Percentiles rank a stretch among this genome's conserved stretches.
Conservation (phyloP, 2,888 invertebrate genomes). For the Macrosoma leucophasiata region DNA sequence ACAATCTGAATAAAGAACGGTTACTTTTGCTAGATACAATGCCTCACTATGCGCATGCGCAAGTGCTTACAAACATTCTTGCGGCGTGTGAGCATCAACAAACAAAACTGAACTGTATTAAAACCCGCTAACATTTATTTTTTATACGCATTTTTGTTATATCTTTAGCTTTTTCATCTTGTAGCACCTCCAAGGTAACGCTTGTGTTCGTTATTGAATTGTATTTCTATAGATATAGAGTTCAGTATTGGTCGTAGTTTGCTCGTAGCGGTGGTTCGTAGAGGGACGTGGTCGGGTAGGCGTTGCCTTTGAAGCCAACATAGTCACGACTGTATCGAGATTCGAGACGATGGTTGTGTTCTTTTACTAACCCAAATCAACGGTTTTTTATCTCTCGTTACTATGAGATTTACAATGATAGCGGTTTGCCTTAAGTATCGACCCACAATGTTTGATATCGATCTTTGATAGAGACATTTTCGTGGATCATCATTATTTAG, state of each 20-base stretch:
- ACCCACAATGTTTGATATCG: too few species aligned
- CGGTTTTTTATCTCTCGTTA: constrained; percentile 35
- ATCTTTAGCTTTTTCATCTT: constrained; percentile 6
- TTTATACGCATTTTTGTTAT: too few species aligned
- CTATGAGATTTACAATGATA: too few species aligned
- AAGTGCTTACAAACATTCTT: constrained; percentile 45
- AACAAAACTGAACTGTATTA: constrained; percentile 2
- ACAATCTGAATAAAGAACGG: constrained; percentile 52
- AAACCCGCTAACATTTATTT: too few species aligned
- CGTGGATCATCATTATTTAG: too few species aligned
- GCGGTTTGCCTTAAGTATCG: too few species aligned
- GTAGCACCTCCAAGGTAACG: constrained; percentile 9
- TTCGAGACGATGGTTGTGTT: too few species aligned
- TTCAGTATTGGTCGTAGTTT: constrained; percentile 27
- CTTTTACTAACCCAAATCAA: constrained; percentile 22
- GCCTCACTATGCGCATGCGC: constrained; percentile 53
- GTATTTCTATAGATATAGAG: constrained; percentile 26
- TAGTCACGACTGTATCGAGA: constrained; percentile 50
- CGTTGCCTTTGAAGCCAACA: constrained; percentile 52
- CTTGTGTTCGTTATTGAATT: constrained; percentile 12
- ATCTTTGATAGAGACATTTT: too few species aligned
- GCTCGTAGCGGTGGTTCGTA: constrained; percentile 24
- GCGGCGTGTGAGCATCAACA: constrained; percentile 8
- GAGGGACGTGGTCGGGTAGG: constrained; percentile 53
- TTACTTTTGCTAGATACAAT: constrained; percentile 48